Base-by-base conservation (phyloP, 2,888 invertebrate species). In the Ormia ochracea region DNA sequence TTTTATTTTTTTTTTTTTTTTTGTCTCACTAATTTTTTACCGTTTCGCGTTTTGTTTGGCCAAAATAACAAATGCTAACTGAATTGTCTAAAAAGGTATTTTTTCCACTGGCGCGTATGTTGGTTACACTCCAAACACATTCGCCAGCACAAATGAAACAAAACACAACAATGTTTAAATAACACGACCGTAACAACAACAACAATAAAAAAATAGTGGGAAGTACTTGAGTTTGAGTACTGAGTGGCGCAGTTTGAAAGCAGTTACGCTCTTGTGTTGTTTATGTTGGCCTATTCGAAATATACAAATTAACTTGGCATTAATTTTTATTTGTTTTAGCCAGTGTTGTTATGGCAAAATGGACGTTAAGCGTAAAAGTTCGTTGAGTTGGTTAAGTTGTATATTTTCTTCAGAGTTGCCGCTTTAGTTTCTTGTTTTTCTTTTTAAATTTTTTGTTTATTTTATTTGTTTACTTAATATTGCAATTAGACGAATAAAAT, bases 61-160 rank as follows among this genome's bases (percentile, higher is more conserved):
- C 80, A 82, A 82, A 83, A 82, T 81, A 82, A 81, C 82, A 78
- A 82, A 81, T 77, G 81, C 77, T 68, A 82, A 82, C 83, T 83
- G 83, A 83, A 79, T 83, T 82, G 76, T 56, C 69, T 48, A 54
- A 68, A 74, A 74, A 63, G 45, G 31, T 43, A 36, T 68, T 69
- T 56, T 23, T 50, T 36, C 31, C 36, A 14, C 54, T 12, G 38
- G 21, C 48, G 45, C 6, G 17, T 43, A 12, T 1, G 58, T 61
- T 52, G 61, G 31, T 52, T 72, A 61, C 38, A 72, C 56, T 65
- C 45, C n/a, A n/a, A n/a, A n/a, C n/a, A 28, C 48, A 66, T 56
- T 65, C 33, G 58, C 56, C 26, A 58, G 21, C 9, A 28, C 58
- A 59, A 14, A 36, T 1, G 23, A 23, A 54, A 38, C 9, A 43